phyloP scores from a whole-genome alignment of 2,888 invertebrate genomes.

The Platycheirus albimanus region DNA sequence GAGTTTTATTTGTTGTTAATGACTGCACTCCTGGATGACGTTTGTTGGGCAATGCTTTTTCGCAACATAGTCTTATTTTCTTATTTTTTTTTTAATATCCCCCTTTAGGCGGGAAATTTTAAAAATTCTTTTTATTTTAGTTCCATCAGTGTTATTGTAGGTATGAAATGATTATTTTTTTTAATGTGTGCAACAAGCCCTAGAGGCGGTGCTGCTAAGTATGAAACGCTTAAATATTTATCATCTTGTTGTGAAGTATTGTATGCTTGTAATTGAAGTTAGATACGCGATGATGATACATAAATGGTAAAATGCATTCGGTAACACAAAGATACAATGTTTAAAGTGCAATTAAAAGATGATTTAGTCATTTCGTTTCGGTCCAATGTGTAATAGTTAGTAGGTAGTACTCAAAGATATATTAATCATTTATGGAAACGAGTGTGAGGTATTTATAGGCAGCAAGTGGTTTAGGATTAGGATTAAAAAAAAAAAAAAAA shows the following conservation, averaged over 20 bases:
- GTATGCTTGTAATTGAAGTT: constrained; percentile 58
- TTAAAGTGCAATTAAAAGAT: constrained; percentile 69
- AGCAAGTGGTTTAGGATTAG: constrained; percentile 48
- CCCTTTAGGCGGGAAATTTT: constrained; percentile 32
- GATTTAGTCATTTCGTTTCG: constrained; percentile 67
- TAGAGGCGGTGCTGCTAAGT: constrained; percentile 45
- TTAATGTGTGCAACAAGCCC: constrained; percentile 42
- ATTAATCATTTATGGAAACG: constrained; percentile 39
- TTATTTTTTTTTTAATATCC: constrained; percentile 1
- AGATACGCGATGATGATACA: constrained; percentile 41
- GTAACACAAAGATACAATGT: constrained; percentile 21
- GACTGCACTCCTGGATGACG: constrained; percentile 52
- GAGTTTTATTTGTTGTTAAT: constrained; percentile 52
- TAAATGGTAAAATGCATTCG: constrained; percentile 8
- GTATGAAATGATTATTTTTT: constrained; percentile 47
- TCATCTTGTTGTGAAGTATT: constrained; percentile 61
- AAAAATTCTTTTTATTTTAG: constrained; percentile 33
- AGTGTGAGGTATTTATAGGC: constrained; percentile 27
- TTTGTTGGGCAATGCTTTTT: constrained; percentile 57
- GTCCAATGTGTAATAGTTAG: constrained; percentile 10
- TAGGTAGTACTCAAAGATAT: constrained; percentile 18
- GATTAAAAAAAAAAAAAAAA: not conserved
- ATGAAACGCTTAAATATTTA: constrained; percentile 50
- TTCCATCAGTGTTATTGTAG: too few relatives aligned
- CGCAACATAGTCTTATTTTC: constrained; percentile 54